Percentiles rank a stretch among this genome's conserved stretches.
Evolutionary conservation across 2,113 vertebrate species (phyloP).

Genomic region (Amazona guildingii): DNA sequence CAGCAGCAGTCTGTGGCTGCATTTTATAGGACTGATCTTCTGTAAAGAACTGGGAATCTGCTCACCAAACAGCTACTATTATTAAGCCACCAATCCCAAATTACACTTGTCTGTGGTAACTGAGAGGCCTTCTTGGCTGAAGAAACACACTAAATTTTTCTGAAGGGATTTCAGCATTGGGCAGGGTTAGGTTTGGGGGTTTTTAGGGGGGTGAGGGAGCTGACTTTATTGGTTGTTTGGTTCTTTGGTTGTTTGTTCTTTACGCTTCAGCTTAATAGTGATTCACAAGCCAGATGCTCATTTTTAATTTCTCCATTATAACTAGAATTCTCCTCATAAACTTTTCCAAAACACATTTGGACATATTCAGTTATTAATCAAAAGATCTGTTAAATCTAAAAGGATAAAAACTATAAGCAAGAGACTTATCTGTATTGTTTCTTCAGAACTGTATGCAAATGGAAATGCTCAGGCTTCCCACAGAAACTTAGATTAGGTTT

Average conservation of each 20-base stretch:
- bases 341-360: neutral
- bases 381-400: neutral
- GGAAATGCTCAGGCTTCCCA: neutral
- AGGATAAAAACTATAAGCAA: neutral
- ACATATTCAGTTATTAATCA: neutral
- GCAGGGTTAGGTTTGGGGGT: neutral
- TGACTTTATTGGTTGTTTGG: neutral
- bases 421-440: neutral
- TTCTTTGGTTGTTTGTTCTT: neutral
- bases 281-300: neutral
- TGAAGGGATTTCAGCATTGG: neutral
- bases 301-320: neutral
- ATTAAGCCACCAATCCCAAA: slow-evolving; percentile 7
- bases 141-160: neutral
- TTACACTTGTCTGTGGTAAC: neutral
- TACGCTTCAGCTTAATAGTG: neutral
- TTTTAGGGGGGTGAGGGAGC: neutral
- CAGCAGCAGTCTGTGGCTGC: slow-evolving; percentile 10
- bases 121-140: neutral
- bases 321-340: neutral
- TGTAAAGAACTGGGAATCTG: slow-evolving; percentile 18
- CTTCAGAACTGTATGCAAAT: neutral
- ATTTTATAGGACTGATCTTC: slow-evolving; percentile 42
- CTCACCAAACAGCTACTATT: slow-evolving; percentile 11
- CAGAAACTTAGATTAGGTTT: neutral